phyloP scores from a whole-genome alignment of 2,113 vertebrate species.

The Grammomys surdaster region DNA sequence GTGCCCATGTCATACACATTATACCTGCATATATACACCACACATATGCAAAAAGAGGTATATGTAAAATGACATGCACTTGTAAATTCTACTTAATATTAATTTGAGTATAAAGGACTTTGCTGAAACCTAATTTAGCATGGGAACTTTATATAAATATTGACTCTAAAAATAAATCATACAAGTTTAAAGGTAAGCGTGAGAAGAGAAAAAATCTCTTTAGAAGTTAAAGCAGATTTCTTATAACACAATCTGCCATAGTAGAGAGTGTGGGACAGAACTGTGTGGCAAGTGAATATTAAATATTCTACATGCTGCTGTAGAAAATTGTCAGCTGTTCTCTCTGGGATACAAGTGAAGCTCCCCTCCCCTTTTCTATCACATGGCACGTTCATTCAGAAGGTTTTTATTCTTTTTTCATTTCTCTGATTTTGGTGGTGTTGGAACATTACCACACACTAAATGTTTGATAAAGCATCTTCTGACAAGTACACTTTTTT shows the following conservation, averaged over 20 bases:
- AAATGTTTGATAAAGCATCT: slow-evolving; percentile 32
- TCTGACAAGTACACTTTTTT: not conserved
- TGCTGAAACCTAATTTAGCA: slow-evolving; percentile 18
- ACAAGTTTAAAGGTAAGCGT: not conserved
- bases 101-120: slow-evolving; percentile 47
- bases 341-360: slow-evolving; percentile 4
- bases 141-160: slow-evolving; percentile 20
- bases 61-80: slow-evolving; percentile 29
- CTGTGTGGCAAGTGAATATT: not conserved
- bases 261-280: not conserved
- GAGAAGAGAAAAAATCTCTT: slow-evolving; percentile 41
- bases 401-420: not conserved
- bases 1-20: not conserved
- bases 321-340: not conserved
- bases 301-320: not conserved
- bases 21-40: not conserved
- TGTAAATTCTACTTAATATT: slow-evolving; percentile 45
- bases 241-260: slow-evolving; percentile 50
- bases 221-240: slow-evolving; percentile 50
- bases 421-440: slow-evolving; percentile 16
- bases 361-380: not conserved
- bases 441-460: not conserved
- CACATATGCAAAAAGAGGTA: not conserved
- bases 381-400: not conserved
- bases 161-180: slow-evolving; percentile 46